A percentile compares a stretch with the other conserved stretches of the same genome.
Conservation (phyloP, 2,888 invertebrate genomes). For the Andrena fulva region DNA sequence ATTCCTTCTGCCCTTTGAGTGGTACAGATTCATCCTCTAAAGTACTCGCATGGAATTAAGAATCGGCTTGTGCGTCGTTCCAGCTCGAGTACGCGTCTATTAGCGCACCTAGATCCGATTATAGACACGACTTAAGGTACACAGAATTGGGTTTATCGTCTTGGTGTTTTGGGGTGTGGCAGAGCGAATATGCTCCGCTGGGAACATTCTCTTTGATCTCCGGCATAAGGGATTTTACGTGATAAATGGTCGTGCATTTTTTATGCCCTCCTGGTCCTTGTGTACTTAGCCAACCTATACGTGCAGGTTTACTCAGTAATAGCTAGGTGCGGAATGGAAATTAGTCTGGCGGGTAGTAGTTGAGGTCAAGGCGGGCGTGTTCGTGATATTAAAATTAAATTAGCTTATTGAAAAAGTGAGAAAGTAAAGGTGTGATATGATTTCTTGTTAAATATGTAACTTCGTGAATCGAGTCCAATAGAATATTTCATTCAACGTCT, state of each 20-base stretch:
- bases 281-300: slow-evolving; percentile 25
- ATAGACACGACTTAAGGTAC: slow-evolving; percentile 42
- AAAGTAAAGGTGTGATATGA: too few relatives aligned
- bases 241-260: slow-evolving; percentile 51
- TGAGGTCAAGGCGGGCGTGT: background rate
- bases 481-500: too few relatives aligned
- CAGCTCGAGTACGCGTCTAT: slow-evolving; percentile 23
- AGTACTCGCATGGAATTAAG: background rate
- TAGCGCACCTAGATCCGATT: slow-evolving; percentile 53
- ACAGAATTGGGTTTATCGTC: slow-evolving; percentile 15
- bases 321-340: slow-evolving; percentile 26
- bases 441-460: too few relatives aligned
- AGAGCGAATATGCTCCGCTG: slow-evolving; percentile 1
- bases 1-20: background rate
- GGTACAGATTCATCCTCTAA: background rate
- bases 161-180: slow-evolving; percentile 8
- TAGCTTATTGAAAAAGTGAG: too few relatives aligned
- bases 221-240: slow-evolving; percentile 15
- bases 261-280: slow-evolving; percentile 12
- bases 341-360: background rate
- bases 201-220: slow-evolving; percentile 10
- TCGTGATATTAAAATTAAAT: background rate
- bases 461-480: too few relatives aligned
- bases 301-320: slow-evolving; percentile 29
- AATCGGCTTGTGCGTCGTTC: background rate